Percentiles rank a stretch among this genome's conserved stretches.
Conservation (phyloP, 2,113 vertebrate species). For the Colossoma macropomum region DNA sequence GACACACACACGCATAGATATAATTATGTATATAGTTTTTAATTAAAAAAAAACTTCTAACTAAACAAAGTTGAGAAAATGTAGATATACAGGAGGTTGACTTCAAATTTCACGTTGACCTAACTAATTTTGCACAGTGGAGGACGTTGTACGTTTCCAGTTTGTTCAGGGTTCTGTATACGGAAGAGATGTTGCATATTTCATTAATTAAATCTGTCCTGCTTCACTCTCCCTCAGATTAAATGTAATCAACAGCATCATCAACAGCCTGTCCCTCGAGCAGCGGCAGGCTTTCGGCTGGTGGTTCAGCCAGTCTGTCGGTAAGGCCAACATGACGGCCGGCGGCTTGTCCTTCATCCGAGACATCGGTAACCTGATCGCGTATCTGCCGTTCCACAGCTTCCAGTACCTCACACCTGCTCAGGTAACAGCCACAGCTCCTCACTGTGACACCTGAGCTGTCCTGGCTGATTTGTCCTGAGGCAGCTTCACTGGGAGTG, state of each 20-base stretch:
- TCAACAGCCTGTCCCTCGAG: slow-evolving; percentile 65
- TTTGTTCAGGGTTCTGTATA: no score
- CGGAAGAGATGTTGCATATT: no score
- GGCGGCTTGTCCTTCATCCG: slow-evolving; percentile 69
- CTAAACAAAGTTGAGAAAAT: no score
- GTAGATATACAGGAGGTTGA: no score
- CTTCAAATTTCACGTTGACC: no score
- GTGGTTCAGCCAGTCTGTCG: slow-evolving; percentile 71
- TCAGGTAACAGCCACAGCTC: slow-evolving; percentile 81
- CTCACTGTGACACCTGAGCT: slow-evolving; percentile 67
- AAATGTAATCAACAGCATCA: slow-evolving; percentile 69
- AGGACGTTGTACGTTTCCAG: no score
- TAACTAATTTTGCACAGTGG: no score
- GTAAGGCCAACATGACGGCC: slow-evolving; percentile 59
- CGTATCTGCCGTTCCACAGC: slow-evolving; percentile 78
- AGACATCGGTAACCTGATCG: slow-evolving; percentile 77
- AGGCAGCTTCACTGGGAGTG: neutral
- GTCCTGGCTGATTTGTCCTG: slow-evolving; percentile 40
- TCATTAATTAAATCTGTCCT: neutral
- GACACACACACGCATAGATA: no score
- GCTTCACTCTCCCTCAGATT: slow-evolving; percentile 54
- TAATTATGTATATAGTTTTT: no score
- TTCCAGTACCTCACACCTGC: slow-evolving; percentile 81
- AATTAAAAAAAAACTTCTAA: no score
- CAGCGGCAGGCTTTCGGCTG: slow-evolving; percentile 74